These are phyloP conservation scores for Phlogophora meticulosa DNA, from an alignment of 2,888 invertebrate genomes.

Conservation along the genomic window DNA sequence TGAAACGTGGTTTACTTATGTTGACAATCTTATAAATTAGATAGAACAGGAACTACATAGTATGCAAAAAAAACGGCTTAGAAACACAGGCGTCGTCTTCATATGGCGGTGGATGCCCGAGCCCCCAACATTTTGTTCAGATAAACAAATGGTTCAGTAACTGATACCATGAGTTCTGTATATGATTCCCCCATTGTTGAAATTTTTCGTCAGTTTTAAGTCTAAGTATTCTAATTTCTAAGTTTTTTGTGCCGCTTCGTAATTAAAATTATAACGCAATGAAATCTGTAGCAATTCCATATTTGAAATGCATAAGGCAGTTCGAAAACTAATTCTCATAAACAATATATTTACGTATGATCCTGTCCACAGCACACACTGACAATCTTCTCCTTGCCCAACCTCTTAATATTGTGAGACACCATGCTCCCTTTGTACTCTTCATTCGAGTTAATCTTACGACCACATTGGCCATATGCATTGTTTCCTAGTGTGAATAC, in stretches of 20 bases:
- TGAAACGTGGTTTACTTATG: slow-evolving; percentile 78
- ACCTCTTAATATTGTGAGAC: slow-evolving; percentile 92
- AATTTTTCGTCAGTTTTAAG: too few relatives aligned
- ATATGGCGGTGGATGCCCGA: too few relatives aligned
- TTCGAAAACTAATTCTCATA: background rate
- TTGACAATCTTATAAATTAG: background rate
- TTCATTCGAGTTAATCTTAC: slow-evolving; percentile 94
- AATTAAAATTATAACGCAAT: too few relatives aligned
- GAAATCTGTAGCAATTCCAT: background rate
- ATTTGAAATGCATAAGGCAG: too few relatives aligned
- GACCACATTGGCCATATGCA: slow-evolving; percentile 98
- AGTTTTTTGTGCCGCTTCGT: too few relatives aligned
- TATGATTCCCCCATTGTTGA: too few relatives aligned
- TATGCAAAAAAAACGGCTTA: background rate
- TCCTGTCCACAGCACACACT: slow-evolving; percentile 97
- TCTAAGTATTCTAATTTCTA: too few relatives aligned
- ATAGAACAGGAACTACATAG: background rate
- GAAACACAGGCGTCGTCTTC: too few relatives aligned
- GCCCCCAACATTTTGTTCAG: too few relatives aligned
- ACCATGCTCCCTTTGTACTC: slow-evolving; percentile 93
- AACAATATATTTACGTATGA: slow-evolving; percentile 92
- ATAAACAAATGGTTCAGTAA: too few relatives aligned
- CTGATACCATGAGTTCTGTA: too few relatives aligned
- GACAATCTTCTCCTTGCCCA: slow-evolving; percentile 92
- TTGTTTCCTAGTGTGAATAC: slow-evolving; percentile 97